Evolutionary conservation across 2,797 vertebrate species (phyloP).

Genomic region (Craterocephalus amniculus): DNA sequence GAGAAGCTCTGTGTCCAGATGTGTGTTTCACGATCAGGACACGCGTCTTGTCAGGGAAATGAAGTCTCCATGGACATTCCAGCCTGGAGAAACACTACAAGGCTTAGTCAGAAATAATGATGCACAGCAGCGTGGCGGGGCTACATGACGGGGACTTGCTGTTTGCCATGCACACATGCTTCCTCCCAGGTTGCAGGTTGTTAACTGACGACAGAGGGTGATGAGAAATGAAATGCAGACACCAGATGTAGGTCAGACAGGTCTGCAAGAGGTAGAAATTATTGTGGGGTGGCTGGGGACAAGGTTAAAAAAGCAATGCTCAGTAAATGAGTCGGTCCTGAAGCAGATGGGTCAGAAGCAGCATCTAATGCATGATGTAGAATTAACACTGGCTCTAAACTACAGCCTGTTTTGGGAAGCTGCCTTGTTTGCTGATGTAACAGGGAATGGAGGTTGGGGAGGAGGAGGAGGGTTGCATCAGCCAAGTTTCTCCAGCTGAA

Average conservation of each 20-base stretch:
- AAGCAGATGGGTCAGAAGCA: conserved; percentile 58
- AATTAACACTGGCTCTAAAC: conserved; percentile 41
- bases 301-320: too few relatives aligned
- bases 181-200: conserved; percentile 61
- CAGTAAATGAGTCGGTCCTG: conserved; percentile 35
- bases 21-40: conserved; percentile 38
- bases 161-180: conserved; percentile 31
- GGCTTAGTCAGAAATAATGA: conserved; percentile 59
- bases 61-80: conserved; percentile 38
- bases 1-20: conserved; percentile 43
- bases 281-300: background rate
- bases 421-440: conserved; percentile 42
- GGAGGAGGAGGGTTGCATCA: too few relatives aligned
- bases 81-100: conserved; percentile 56
- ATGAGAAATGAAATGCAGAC: conserved; percentile 58
- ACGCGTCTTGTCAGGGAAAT: conserved; percentile 36
- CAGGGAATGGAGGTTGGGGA: conserved; percentile 24
- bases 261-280: conserved; percentile 24
- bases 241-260: conserved; percentile 61
- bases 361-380: conserved; percentile 33
- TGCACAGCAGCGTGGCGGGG: conserved; percentile 34
- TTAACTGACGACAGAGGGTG: conserved; percentile 60
- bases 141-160: conserved; percentile 37
- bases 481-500: too few relatives aligned
- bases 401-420: conserved; percentile 24